Percentiles rank a stretch among this genome's conserved stretches.
These are phyloP conservation scores for Grallaria varia DNA, from an alignment of 2,113 vertebrate species.

Conservation along the genomic window DNA sequence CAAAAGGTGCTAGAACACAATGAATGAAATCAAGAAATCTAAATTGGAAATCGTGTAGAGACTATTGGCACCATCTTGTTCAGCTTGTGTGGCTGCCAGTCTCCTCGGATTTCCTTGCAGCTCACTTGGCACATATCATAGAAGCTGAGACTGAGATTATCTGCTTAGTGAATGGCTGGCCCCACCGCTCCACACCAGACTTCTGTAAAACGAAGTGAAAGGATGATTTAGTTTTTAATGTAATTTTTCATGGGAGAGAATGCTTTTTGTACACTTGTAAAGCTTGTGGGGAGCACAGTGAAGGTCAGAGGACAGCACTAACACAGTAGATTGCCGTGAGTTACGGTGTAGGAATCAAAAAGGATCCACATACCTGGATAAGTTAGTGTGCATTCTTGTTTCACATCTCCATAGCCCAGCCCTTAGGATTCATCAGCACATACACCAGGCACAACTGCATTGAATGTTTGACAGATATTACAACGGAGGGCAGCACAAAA, in stretches of 20 bases:
- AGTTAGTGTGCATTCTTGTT: background rate
- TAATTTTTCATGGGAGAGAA: background rate
- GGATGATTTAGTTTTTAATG: background rate
- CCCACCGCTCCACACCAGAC: background rate
- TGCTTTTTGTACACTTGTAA: background rate
- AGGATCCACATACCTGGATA: background rate
- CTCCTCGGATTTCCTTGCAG: background rate
- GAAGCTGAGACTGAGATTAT: background rate
- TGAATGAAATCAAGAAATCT: background rate
- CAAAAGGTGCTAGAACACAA: background rate
- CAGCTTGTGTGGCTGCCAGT: background rate
- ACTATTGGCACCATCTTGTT: background rate
- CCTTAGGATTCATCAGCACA: background rate
- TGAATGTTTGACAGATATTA: background rate
- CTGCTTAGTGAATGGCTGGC: background rate
- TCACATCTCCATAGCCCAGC: background rate
- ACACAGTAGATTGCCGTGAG: rapidly evolving
- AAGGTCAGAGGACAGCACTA: background rate
- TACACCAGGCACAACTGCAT: background rate
- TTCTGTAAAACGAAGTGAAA: background rate
- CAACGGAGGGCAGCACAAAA: background rate
- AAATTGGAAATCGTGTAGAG: background rate
- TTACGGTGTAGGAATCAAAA: rapidly evolving
- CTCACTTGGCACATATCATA: background rate
- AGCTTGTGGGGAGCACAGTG: background rate